These are phyloP conservation scores for Nymphalis c-album DNA, from an alignment of 2,888 invertebrate genomes.

Conservation along the genomic window DNA sequence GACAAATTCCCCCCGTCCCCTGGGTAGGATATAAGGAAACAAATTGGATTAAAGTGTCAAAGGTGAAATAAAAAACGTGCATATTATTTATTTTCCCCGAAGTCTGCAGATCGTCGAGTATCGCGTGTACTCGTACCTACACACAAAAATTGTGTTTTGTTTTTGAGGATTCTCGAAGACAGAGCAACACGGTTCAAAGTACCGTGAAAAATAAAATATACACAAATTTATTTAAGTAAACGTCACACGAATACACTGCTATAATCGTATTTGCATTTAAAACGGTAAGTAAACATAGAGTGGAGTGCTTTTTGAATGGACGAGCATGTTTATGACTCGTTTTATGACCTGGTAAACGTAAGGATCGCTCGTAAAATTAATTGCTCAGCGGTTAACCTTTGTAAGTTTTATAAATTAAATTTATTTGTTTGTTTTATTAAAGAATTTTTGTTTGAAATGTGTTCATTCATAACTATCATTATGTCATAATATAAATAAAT, in stretches of 20 bases:
- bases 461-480: neutral
- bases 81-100: slow-evolving; percentile 66
- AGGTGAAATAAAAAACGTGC: slow-evolving; percentile 78
- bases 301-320: slow-evolving; percentile 73
- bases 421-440: slow-evolving; percentile 36
- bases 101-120: slow-evolving; percentile 69
- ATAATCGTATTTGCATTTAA: slow-evolving; percentile 77
- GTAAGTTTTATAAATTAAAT: slow-evolving; percentile 38
- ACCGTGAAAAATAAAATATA: slow-evolving; percentile 21
- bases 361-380: slow-evolving; percentile 77
- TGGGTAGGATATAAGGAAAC: slow-evolving; percentile 73
- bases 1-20: slow-evolving; percentile 72
- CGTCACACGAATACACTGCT: slow-evolving; percentile 55
- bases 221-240: slow-evolving; percentile 47
- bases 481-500: neutral
- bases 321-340: slow-evolving; percentile 73
- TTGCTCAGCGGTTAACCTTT: slow-evolving; percentile 59
- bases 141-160: slow-evolving; percentile 43
- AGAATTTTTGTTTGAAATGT: slow-evolving; percentile 5
- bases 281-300: slow-evolving; percentile 75
- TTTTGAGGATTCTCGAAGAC: slow-evolving; percentile 32
- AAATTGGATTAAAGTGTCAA: slow-evolving; percentile 82
- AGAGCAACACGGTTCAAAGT: slow-evolving; percentile 50
- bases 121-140: slow-evolving; percentile 26
- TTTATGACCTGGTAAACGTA: slow-evolving; percentile 79